Percentiles rank a stretch among this genome's conserved stretches.
Conservation (phyloP, 2,113 vertebrate species). For the Erythrocercus mccallii region DNA sequence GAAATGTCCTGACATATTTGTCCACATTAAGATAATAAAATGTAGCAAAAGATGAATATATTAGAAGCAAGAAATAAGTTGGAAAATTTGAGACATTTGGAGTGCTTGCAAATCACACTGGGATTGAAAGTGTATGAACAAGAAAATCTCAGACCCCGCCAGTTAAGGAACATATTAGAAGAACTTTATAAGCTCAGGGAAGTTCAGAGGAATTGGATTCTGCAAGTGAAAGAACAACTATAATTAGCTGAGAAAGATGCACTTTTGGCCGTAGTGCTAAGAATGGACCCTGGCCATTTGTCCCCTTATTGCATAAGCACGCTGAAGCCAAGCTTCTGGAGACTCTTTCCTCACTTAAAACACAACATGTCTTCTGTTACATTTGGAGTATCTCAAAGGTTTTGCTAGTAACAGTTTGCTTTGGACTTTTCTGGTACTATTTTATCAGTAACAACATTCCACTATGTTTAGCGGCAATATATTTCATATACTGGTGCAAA, state of each 20-base stretch:
- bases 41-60: neutral
- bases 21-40: neutral
- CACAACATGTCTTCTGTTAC: neutral
- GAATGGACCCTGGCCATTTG: neutral
- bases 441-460: neutral
- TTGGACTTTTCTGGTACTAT: neutral
- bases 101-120: neutral
- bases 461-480: neutral
- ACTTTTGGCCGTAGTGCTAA: neutral
- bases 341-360: neutral
- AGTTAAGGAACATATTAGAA: neutral
- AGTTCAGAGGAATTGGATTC: neutral
- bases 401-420: neutral
- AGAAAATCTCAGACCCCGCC: neutral
- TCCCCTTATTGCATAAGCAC: neutral
- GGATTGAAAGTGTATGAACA: neutral
- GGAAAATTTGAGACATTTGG: neutral
- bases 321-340: neutral
- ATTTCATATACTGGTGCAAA: neutral
- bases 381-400: neutral
- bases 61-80: neutral
- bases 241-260: neutral
- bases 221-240: neutral
- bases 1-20: neutral
- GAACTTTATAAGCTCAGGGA: neutral